Percentiles rank a stretch among this genome's conserved stretches.
phyloP scores from a whole-genome alignment of 1,140 invertebrate species.

The Drosophila pandora region DNA sequence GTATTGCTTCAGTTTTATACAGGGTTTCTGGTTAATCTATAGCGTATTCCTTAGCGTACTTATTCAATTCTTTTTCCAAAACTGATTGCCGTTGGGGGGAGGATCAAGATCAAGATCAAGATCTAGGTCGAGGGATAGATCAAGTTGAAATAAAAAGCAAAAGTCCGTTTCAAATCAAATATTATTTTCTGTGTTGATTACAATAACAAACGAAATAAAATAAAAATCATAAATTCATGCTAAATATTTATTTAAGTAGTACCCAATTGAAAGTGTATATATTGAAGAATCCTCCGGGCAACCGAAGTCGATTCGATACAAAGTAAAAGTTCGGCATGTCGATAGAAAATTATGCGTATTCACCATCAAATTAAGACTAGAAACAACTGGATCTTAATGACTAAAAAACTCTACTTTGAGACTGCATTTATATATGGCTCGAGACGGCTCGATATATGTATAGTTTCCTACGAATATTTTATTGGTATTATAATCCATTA shows the following conservation, averaged over 20 bases:
- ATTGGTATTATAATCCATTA: not conserved
- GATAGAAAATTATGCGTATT: conserved; percentile 1
- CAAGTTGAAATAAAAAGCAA: conserved; percentile 26
- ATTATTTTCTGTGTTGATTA: conserved; percentile 55
- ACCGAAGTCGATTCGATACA: conserved; percentile 48
- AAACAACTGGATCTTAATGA: conserved; percentile 36
- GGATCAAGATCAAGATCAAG: not conserved
- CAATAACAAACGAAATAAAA: conserved; percentile 51
- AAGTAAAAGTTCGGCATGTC: conserved; percentile 40
- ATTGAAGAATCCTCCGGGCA: conserved; percentile 40
- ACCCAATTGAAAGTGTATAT: conserved; percentile 38
- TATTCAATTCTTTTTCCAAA: conserved; percentile 40
- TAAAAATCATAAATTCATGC: conserved; percentile 65
- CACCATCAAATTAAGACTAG: conserved; percentile 45
- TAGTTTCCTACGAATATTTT: conserved; percentile 5
- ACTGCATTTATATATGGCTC: conserved; percentile 25
- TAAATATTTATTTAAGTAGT: conserved; percentile 51
- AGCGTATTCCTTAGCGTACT: conserved; percentile 23
- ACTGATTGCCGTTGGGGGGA: conserved; percentile 41
- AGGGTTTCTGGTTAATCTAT: conserved; percentile 66
- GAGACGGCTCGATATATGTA: conserved; percentile 9
- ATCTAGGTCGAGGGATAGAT: not conserved
- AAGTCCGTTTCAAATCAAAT: conserved; percentile 55
- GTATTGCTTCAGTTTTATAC: conserved; percentile 83
- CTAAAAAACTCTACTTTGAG: conserved; percentile 29